Conservation (phyloP, 2,888 invertebrate species). For the Euspilapteryx auroguttella region DNA sequence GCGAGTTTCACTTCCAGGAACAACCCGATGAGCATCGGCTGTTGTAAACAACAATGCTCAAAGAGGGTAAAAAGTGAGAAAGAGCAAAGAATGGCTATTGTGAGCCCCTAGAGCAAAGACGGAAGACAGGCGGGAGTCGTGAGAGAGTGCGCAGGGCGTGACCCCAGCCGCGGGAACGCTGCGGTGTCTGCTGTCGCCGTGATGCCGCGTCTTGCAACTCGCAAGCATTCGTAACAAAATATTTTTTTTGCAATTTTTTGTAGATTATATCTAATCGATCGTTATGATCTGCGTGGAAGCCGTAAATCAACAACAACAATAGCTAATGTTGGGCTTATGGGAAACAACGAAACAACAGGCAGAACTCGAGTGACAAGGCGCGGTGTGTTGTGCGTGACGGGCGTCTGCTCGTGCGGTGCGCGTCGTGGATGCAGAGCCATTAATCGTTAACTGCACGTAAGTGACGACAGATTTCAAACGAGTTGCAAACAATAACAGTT, state of each 20-base stretch:
- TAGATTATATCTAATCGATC: background rate
- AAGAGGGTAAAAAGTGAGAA: slow-evolving; percentile 32
- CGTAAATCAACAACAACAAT: background rate
- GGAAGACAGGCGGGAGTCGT: slow-evolving; percentile 38
- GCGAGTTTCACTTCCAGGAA: slow-evolving; percentile 48
- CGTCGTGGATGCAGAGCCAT: no score
- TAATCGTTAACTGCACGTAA: no score
- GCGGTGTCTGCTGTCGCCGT: background rate
- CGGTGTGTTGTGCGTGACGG: no score
- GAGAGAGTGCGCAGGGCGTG: slow-evolving; percentile 21
- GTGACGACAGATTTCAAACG: no score
- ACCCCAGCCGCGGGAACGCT: background rate
- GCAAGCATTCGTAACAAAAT: background rate
- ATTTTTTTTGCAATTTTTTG: background rate
- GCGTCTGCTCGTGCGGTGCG: no score
- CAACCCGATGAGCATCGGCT: slow-evolving; percentile 28
- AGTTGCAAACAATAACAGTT: no score
- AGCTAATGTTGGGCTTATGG: no score
- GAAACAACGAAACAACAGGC: no score
- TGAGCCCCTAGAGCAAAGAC: slow-evolving; percentile 32
- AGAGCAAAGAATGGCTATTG: slow-evolving; percentile 45
- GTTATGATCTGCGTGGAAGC: background rate
- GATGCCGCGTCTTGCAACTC: background rate
- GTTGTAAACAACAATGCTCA: slow-evolving; percentile 31
- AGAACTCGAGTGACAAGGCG: no score